Base-by-base conservation (phyloP, 2,113 vertebrate species). In the Psittacula cyanocephala region DNA sequence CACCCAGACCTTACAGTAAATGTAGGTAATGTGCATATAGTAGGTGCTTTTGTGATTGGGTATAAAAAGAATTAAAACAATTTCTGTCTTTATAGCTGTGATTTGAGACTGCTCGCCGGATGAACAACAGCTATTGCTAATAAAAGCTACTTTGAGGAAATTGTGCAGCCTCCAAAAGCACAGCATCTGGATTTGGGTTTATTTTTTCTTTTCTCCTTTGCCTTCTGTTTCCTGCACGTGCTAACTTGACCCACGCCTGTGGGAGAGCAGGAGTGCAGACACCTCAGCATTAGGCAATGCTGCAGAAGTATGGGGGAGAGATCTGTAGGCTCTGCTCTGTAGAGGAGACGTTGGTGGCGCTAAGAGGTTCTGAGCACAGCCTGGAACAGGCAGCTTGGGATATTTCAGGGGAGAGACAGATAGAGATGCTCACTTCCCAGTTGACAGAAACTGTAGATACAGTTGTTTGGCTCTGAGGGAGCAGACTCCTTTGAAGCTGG, bases 381-480 rank as follows among this genome's bases (percentile, higher is more conserved):
- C 91, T 91, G 90, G 81, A 97, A 95, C 96, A 95, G 86, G 83
- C 96, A 96, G 94, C 93, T 96, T 81, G 91, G 96, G 74, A 87
- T 94, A 70, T 96, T 94, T 95, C 91, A 53, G 87, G 71, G 29
- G 55, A 62, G 91, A 50, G 72, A 67, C 55, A 65, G 91, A 17
- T 60, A 85, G 78, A 79, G 87, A 91, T 91, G 62, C 82, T 96
- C 89, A 69, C 59, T 95, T 95, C 62, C 86, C 82, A 60, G 43
- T 62, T 91, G 88, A 91, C 46, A 91, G 91, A 95, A 94, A 55
- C 70, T 53, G 50, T 92, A 76, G 88, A 86, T 81, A 37, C 41
- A 57, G 70, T 74, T 77, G 20, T 47, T 91, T 74, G 93, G 75
- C 65, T 93, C 89, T 64, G 93, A 96, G 95, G 80, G 91, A 89